These are phyloP conservation scores for Gryon sp. DNA, from an alignment of 1,140 invertebrate genomes.

Conservation along the genomic window DNA sequence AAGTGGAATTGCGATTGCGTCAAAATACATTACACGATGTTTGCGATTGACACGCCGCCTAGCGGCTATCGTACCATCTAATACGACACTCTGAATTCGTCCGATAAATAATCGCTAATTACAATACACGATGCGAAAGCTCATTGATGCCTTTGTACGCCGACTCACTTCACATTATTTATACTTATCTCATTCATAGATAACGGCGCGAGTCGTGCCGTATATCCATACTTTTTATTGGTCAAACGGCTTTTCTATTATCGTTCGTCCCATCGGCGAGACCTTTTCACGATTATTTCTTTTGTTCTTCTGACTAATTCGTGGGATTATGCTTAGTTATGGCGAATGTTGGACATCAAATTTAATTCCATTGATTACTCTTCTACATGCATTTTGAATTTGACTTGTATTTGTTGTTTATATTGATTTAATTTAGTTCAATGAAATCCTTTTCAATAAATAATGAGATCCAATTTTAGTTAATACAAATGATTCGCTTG, in stretches of 20 bases:
- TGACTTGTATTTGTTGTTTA: no score
- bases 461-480: no score
- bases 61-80: slow-evolving; percentile 26
- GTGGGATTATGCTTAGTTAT: slow-evolving; percentile 20
- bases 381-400: no score
- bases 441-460: no score
- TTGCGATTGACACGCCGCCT: slow-evolving; percentile 18
- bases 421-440: no score
- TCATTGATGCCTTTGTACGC: slow-evolving; percentile 30
- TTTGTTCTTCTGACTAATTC: slow-evolving; percentile 31
- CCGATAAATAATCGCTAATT: slow-evolving; percentile 67
- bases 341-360: background rate
- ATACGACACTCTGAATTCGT: slow-evolving; percentile 21
- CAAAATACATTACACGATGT: slow-evolving; percentile 53
- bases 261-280: slow-evolving; percentile 3
- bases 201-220: slow-evolving; percentile 24
- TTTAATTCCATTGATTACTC: no score
- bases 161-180: slow-evolving; percentile 45
- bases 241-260: slow-evolving; percentile 22
- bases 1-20: slow-evolving; percentile 55
- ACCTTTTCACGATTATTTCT: slow-evolving; percentile 13
- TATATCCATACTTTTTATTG: slow-evolving; percentile 35
- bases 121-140: slow-evolving; percentile 43
- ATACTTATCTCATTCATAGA: slow-evolving; percentile 40
- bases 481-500: no score